Percentiles rank a stretch among this genome's conserved stretches.
Conservation (phyloP, 1,140 invertebrate genomes). For the Euura saliciscinereae region DNA sequence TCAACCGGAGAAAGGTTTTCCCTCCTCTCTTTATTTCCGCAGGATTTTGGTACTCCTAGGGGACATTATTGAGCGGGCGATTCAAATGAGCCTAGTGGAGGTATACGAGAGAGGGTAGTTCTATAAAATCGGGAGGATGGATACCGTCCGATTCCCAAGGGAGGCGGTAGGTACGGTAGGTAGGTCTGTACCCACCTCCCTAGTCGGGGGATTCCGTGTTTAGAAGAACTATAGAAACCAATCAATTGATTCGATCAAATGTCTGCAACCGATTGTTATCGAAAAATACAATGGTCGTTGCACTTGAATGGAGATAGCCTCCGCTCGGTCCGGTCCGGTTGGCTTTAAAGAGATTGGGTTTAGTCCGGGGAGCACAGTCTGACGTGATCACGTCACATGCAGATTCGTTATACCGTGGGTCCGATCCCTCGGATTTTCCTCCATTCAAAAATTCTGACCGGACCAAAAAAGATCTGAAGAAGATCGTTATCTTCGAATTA, state of each 20-base stretch:
- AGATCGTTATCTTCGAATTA: not conserved
- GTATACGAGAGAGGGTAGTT: slow-evolving; percentile 28
- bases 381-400: slow-evolving; percentile 38
- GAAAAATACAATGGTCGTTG: slow-evolving; percentile 44
- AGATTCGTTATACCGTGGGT: slow-evolving; percentile 26
- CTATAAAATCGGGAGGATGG: not conserved
- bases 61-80: slow-evolving; percentile 49
- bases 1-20: slow-evolving; percentile 18
- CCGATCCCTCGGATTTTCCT: too few species aligned
- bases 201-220: slow-evolving; percentile 29
- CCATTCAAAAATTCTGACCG: slow-evolving; percentile 1
- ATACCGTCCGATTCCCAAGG: slow-evolving; percentile 1
- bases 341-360: slow-evolving; percentile 22
- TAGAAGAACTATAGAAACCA: slow-evolving; percentile 46
- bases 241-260: slow-evolving; percentile 56
- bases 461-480: not conserved
- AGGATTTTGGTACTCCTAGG: slow-evolving; percentile 44
- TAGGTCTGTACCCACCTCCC: too few species aligned
- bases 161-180: slow-evolving; percentile 3
- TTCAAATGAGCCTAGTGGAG: slow-evolving; percentile 47
- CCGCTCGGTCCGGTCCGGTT: slow-evolving; percentile 22
- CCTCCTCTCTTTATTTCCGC: slow-evolving; percentile 19
- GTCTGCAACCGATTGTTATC: slow-evolving; percentile 51
- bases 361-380: slow-evolving; percentile 8
- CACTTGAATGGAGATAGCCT: slow-evolving; percentile 18